Conservation (phyloP, 2,888 invertebrate genomes). For the Hecatera dysodea region DNA sequence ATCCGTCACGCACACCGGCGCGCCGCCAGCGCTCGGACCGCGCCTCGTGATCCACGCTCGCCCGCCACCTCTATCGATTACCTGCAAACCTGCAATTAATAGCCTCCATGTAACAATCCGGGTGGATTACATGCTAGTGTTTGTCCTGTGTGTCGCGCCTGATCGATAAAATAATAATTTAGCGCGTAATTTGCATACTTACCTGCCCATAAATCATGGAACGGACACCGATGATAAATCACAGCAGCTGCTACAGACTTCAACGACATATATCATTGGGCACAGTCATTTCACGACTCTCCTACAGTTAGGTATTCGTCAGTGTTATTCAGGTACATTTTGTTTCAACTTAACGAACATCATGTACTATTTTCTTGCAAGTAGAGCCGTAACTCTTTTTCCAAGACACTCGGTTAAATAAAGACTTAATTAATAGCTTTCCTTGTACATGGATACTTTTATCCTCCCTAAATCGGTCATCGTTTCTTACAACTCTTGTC, state of each 20-base stretch:
- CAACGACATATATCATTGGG: constrained; percentile 23
- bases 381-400: not conserved
- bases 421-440: not conserved
- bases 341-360: not conserved
- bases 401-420: not conserved
- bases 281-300: constrained; percentile 14
- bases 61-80: constrained; percentile 83
- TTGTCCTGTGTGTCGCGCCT: constrained; percentile 77
- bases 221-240: constrained; percentile 41
- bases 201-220: constrained; percentile 56
- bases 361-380: not conserved
- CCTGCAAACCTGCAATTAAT: constrained; percentile 90
- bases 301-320: constrained; percentile 16
- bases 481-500: not conserved
- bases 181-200: constrained; percentile 67
- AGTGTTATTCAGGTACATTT: constrained; percentile 10
- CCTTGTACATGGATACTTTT: not conserved
- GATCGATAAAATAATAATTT: constrained; percentile 76
- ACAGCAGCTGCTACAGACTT: constrained; percentile 19
- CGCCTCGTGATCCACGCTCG: constrained; percentile 63
- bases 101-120: constrained; percentile 87
- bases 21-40: constrained; percentile 68
- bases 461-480: not conserved
- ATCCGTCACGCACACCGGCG: constrained; percentile 88
- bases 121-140: constrained; percentile 85